Conservation (phyloP, 1,140 invertebrate genomes). For the Chrysomallon squamiferum region DNA sequence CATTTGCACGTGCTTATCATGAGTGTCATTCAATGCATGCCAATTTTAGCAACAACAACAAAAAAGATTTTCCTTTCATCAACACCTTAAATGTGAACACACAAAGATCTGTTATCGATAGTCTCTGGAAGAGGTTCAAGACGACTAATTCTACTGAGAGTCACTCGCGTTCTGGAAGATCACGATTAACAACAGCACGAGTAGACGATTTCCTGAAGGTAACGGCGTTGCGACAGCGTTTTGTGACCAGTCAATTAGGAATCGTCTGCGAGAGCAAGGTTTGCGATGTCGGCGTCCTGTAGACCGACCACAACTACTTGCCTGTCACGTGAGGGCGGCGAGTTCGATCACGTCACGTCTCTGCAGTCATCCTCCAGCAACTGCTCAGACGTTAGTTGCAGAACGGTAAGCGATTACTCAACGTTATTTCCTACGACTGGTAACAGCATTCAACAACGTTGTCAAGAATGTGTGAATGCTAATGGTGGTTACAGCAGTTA, state of each 20-base stretch:
- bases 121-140: not conserved
- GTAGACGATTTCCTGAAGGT: not conserved
- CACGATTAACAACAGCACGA: not conserved
- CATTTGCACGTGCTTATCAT: not conserved
- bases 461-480: not conserved
- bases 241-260: not conserved
- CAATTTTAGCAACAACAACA: not conserved
- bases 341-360: not conserved
- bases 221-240: not conserved
- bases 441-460: no score
- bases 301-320: not conserved
- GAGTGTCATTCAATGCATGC: not conserved
- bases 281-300: not conserved
- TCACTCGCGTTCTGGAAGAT: not conserved
- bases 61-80: not conserved
- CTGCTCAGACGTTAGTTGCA: not conserved
- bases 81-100: not conserved
- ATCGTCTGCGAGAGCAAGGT: not conserved
- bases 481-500: conserved; percentile 1
- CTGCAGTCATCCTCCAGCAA: not conserved
- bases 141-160: not conserved
- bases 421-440: no score
- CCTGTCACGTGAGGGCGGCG: conserved; percentile 2
- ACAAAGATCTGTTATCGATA: not conserved
- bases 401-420: no score